Evolutionary conservation across 2,113 vertebrate species (phyloP), one percentile per base, ranked within the genome.

Genomic region (Tetraodon nigroviridis): DNA sequence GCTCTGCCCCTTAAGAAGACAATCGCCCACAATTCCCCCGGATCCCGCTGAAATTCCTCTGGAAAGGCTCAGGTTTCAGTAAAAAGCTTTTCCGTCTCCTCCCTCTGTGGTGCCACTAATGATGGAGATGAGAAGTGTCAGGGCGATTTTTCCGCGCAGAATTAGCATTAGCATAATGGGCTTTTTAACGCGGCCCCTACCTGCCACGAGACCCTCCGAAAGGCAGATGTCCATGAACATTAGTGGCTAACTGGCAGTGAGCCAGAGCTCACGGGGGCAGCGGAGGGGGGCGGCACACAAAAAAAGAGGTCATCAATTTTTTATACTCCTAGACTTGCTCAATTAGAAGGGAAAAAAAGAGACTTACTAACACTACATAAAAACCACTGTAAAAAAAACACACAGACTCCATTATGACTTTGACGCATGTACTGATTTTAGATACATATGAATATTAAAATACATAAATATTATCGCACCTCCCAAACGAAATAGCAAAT

Each of bases 161-260:
- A 83, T 85, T 80, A 82, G 50, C 75, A 84, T 87, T 86, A 83
- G 79, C 87, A 86, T 87, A 89, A 90, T 88, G 75, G 79, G 61
- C 69, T 84, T 87, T 84, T 87, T 82, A 87, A 86, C 78, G 69
- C 67, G 11, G 76, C 76, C 64, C 73, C 75, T 77, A 81, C 81
- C 80, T 86, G 75, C 82, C 84, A 76, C 40, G 52, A 76, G 76
- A 66, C 72, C 61, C 37, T 3, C 58, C 47, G 74, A 75, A 77
- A 78, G 67, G 75, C 55, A 17, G 61, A 68, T 80, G 78, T 80
- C 79, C 65, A 11, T 55, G 50, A 55, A 79, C 76, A 86, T 89
- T 87, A 87, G 77, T 64, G 67, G 77, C 78, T 71, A 79, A 78
- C 79, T 63, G 80, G 69, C 70, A 22, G 58, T 4, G 52, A 61